phyloP scores from a whole-genome alignment of 2,797 vertebrate species.

The Danio kyathit region DNA sequence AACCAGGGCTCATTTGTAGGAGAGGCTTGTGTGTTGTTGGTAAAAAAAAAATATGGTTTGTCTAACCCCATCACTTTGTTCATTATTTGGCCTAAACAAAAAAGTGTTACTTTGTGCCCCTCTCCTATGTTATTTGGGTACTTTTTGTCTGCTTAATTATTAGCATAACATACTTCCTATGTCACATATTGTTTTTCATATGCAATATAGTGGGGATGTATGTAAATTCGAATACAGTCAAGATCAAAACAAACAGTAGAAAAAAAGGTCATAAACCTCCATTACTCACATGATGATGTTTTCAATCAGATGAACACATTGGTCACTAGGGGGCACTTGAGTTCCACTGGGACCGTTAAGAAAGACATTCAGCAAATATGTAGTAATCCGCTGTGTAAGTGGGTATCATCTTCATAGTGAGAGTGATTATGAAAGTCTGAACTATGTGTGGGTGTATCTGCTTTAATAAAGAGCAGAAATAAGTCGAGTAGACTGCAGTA shows the following conservation, averaged over 20 bases:
- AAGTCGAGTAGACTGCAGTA: conserved; percentile 41
- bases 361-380: not conserved
- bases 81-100: too few species aligned
- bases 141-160: too few species aligned
- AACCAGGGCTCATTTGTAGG: too few species aligned
- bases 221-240: not conserved
- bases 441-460: conserved; percentile 26
- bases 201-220: too few species aligned
- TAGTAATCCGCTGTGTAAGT: not conserved
- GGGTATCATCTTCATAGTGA: not conserved
- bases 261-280: not conserved
- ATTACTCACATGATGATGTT: not conserved
- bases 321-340: conserved; percentile 52
- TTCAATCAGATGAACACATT: not conserved
- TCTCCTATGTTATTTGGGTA: too few species aligned
- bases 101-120: too few species aligned
- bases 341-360: not conserved
- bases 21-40: too few species aligned
- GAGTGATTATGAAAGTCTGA: conserved; percentile 30
- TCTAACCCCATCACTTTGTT: too few species aligned
- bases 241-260: not conserved
- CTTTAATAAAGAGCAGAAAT: conserved; percentile 45
- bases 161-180: too few species aligned
- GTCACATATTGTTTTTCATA: too few species aligned
- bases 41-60: too few species aligned